Evolutionary conservation across 2,888 invertebrate genomes (phyloP).

Genomic region (Eristalis intricaria): DNA sequence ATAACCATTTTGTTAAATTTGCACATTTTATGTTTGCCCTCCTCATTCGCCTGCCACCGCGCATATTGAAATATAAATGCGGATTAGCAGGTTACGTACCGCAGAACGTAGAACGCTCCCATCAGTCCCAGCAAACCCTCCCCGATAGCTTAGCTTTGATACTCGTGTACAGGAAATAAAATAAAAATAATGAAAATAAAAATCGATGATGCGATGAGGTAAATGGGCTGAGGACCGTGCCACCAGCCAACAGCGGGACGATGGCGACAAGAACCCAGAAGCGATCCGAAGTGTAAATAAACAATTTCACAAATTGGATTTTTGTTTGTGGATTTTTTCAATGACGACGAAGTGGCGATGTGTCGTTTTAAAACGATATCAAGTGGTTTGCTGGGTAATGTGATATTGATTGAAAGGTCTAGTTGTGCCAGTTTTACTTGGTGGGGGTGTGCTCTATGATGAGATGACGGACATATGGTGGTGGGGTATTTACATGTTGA

Average conservation of each 20-base stretch:
- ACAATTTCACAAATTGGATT: constrained; percentile 58
- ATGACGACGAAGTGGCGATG: constrained; percentile 6
- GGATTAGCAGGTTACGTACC: constrained; percentile 14
- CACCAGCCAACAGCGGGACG: background rate
- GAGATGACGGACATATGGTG: no score
- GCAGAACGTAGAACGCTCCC: background rate
- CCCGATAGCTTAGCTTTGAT: background rate
- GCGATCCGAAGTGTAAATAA: constrained; percentile 47
- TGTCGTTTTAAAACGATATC: constrained; percentile 27
- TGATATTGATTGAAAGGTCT: constrained; percentile 28
- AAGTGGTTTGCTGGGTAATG: constrained; percentile 31
- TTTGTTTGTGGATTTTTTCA: constrained; percentile 47
- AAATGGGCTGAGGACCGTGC: no score
- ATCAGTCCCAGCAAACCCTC: background rate
- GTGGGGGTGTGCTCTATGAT: background rate
- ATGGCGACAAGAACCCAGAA: constrained; percentile 14
- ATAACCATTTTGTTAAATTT: constrained; percentile 31
- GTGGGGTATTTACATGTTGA: background rate
- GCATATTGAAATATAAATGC: constrained; percentile 11
- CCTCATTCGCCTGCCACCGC: constrained; percentile 13
- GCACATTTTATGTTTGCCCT: constrained; percentile 20
- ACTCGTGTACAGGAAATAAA: background rate
- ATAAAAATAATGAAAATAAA: constrained; percentile 10
- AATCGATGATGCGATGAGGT: constrained; percentile 2
- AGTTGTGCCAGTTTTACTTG: background rate